Evolutionary conservation across 2,797 vertebrate genomes (phyloP).

Genomic region (Scleropages formosus): DNA sequence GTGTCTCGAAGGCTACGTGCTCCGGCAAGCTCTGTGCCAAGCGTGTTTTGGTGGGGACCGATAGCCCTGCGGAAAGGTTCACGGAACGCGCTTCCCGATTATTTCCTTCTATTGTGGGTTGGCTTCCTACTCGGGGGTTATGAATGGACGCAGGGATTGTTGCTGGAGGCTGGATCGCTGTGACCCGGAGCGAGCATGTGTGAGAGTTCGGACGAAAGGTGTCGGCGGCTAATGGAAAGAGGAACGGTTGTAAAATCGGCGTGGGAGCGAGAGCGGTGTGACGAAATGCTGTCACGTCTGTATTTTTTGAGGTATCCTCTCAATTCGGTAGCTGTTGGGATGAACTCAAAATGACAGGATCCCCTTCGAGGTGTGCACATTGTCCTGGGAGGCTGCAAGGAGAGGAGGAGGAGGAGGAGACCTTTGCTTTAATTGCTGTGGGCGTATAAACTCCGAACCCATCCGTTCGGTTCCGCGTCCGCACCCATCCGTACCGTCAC

Average conservation of each 20-base stretch:
- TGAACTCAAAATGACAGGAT: background rate
- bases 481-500: background rate
- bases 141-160: conserved; percentile 45
- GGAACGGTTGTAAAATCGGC: conserved; percentile 32
- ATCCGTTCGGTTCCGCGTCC: no score
- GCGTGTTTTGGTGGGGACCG: conserved; percentile 42
- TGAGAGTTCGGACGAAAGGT: background rate
- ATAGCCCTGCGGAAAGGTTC: conserved; percentile 55
- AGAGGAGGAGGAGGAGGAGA: background rate
- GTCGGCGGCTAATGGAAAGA: conserved; percentile 17
- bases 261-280: background rate
- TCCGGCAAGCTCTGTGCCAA: conserved; percentile 47
- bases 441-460: conserved; percentile 31
- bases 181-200: background rate
- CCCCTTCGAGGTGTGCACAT: background rate
- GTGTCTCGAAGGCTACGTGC: conserved; percentile 24
- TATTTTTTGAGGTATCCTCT: conserved; percentile 50
- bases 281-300: conserved; percentile 54
- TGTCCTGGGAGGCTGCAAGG: background rate
- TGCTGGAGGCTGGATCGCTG: conserved; percentile 2
- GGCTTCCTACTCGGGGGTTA: conserved; percentile 63
- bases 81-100: conserved; percentile 72
- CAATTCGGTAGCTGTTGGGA: conserved; percentile 8
- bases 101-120: conserved; percentile 76
- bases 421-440: conserved; percentile 14